Evolutionary conservation across 2,113 vertebrate species (phyloP), one percentile per base, ranked within the genome.

Genomic region (Microcebus griseorufus): DNA sequence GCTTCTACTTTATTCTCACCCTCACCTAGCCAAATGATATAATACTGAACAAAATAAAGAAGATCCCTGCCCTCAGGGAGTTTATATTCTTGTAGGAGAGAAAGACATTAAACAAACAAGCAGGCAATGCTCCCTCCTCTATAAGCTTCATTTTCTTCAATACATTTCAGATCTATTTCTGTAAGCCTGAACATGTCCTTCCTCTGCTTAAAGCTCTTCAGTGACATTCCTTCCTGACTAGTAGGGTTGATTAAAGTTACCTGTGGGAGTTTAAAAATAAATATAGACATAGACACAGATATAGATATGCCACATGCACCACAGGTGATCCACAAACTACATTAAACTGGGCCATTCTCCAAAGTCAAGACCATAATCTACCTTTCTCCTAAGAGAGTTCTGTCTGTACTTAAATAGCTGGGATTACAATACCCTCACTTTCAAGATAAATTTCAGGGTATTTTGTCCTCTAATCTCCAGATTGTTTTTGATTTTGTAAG

Each of bases 281-380:
- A 64, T 27, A 64, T 12, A 64, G 62, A 64, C 62, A 64, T 64
- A 58, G 20, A 58, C 22, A 58, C 20, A 58, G 60, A 62, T 62
- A 62, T 11, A 62, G 60, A 37, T 25, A 27, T 45, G 27, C n/a
- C 84, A 70, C 51, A 69, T 70, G 39, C 65, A 58, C 48, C n/a
- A 17, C 32, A 72, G 39, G 12, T 17, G 42, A 80, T 27, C 37
- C 88, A 60, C 29, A 92, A 53, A 64, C n/a, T 70, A 78, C 91
- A 55, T 58, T 67, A 78, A 85, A 70, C 64, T 42, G 70, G 25
- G 17, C 20, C 60, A 53, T 17, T 69, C 37, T 64, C 60, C 58
- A 79, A 79, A 78, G 67, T 70, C 39, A 95, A 96, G 88, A 11
- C n/a, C 55, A 87, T 79, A 67, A 89, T 72, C 65, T 64, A 75